A percentile compares a stretch with the other conserved stretches of the same genome.
These are phyloP conservation scores for Peromyscus maniculatus DNA, from an alignment of 2,113 vertebrate species.

Conservation along the genomic window DNA sequence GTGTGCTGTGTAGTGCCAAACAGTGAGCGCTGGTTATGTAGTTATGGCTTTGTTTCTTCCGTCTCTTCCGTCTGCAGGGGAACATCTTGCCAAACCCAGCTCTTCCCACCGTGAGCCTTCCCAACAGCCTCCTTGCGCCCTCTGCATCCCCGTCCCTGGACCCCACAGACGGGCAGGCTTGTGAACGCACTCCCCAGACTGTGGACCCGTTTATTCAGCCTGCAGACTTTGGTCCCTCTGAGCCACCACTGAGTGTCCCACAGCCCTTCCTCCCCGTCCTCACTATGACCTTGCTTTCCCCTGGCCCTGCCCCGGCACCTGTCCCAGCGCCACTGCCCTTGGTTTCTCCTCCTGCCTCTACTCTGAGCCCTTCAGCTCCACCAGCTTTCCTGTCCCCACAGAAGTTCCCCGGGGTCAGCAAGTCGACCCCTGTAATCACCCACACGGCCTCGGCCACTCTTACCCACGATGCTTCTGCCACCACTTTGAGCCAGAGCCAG, in stretches of 20 bases:
- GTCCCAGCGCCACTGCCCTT: slow-evolving; percentile 78
- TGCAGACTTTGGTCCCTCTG: slow-evolving; percentile 79
- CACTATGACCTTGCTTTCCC: slow-evolving; percentile 81
- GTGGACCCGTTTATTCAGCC: slow-evolving; percentile 85
- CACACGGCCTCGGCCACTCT: slow-evolving; percentile 91
- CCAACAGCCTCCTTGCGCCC: slow-evolving; percentile 86
- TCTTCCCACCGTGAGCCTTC: slow-evolving; percentile 83
- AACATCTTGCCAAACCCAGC: slow-evolving; percentile 85
- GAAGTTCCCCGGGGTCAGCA: slow-evolving; percentile 83
- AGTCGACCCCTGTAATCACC: slow-evolving; percentile 89
- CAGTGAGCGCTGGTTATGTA: not conserved
- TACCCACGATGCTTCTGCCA: slow-evolving; percentile 89
- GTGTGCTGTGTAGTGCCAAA: not conserved
- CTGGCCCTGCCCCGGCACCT: slow-evolving; percentile 73
- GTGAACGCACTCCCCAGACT: not conserved
- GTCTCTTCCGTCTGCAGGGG: slow-evolving; percentile 84
- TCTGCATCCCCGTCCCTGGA: slow-evolving; percentile 85
- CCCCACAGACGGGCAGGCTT: slow-evolving; percentile 51
- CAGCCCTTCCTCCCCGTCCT: slow-evolving; percentile 86
- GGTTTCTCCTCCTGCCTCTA: slow-evolving; percentile 79
- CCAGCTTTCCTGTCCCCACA: slow-evolving; percentile 78
- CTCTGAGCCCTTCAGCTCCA: slow-evolving; percentile 77
- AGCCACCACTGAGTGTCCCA: slow-evolving; percentile 77
- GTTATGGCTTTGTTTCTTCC: not conserved
- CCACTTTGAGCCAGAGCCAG: slow-evolving; percentile 92